Conservation (phyloP, 1,140 invertebrate genomes). For the Drosophila eugracilis region DNA sequence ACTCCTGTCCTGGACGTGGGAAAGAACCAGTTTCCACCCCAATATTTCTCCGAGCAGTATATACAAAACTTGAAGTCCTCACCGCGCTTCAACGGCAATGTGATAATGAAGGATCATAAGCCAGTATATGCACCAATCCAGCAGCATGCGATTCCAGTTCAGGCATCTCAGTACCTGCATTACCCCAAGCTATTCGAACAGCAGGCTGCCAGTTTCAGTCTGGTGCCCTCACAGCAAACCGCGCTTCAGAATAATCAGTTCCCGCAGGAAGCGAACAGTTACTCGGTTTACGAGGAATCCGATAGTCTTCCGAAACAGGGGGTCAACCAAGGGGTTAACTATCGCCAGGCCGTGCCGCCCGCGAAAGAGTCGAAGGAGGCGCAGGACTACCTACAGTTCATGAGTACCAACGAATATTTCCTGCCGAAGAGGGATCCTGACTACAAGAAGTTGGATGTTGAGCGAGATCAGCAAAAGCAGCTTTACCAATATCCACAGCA, state of each 20-base stretch:
- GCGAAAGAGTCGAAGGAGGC: slow-evolving; percentile 63
- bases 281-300: slow-evolving; percentile 75
- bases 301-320: slow-evolving; percentile 41
- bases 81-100: slow-evolving; percentile 64
- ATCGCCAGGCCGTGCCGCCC: slow-evolving; percentile 26
- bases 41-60: slow-evolving; percentile 63
- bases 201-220: slow-evolving; percentile 24
- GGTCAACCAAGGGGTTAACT: slow-evolving; percentile 14
- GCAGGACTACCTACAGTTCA: slow-evolving; percentile 74
- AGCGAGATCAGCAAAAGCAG: slow-evolving; percentile 61
- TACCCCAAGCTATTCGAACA: slow-evolving; percentile 30
- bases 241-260: slow-evolving; percentile 27
- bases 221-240: slow-evolving; percentile 33
- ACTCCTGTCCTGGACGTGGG: slow-evolving; percentile 60
- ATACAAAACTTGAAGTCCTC: slow-evolving; percentile 74
- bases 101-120: slow-evolving; percentile 49
- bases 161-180: slow-evolving; percentile 48
- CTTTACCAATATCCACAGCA: slow-evolving; percentile 35
- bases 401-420: slow-evolving; percentile 81
- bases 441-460: slow-evolving; percentile 66
- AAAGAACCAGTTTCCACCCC: slow-evolving; percentile 60
- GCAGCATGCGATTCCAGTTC: slow-evolving; percentile 67
- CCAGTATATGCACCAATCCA: slow-evolving; percentile 51
- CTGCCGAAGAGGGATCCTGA: slow-evolving; percentile 73
- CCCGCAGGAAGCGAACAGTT: slow-evolving; percentile 19